These are phyloP conservation scores for Leptodactylus fuscus DNA, from an alignment of 2,113 vertebrate genomes.

Conservation along the genomic window DNA sequence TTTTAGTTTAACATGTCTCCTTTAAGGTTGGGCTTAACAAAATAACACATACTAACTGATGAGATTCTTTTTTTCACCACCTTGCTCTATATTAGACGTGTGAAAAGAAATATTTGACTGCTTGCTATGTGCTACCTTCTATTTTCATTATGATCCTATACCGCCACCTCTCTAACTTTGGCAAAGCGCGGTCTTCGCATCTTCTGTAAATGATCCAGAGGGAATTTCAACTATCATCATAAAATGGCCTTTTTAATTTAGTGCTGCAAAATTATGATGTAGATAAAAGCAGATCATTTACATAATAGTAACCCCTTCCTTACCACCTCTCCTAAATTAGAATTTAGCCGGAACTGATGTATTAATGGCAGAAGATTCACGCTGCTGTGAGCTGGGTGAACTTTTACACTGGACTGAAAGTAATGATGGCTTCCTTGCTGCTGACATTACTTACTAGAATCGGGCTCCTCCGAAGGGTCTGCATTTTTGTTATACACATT, in stretches of 20 bases:
- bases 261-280: background rate
- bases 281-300: background rate
- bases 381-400: background rate
- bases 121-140: background rate
- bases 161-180: background rate
- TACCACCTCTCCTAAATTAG: too few relatives aligned
- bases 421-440: background rate
- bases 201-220: conserved; percentile 22
- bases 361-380: too few relatives aligned
- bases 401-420: background rate
- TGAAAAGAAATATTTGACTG: conserved; percentile 11
- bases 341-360: too few relatives aligned
- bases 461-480: too few relatives aligned
- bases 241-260: background rate
- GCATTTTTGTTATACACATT: too few relatives aligned
- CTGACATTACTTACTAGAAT: too few relatives aligned
- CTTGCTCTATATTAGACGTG: background rate
- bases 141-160: conserved; percentile 8
- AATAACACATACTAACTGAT: background rate
- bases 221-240: background rate
- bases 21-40: background rate
- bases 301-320: background rate
- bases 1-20: too few relatives aligned
- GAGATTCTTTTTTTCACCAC: too few relatives aligned
- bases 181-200: background rate